Base-by-base conservation (phyloP, 2,797 vertebrate species). In the Poecilia wingei region DNA sequence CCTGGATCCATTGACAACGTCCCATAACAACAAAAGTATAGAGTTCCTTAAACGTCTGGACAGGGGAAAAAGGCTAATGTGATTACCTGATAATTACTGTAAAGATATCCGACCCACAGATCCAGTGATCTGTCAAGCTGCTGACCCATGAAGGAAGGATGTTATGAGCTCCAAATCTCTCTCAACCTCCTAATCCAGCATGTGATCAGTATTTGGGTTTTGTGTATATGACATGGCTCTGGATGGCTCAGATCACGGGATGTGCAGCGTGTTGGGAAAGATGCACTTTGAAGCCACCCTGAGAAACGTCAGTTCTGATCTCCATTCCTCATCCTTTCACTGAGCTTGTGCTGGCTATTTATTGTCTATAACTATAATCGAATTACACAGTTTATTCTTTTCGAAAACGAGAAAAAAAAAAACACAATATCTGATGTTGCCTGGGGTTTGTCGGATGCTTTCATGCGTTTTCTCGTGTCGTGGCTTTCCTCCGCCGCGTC, bases 201-300 rank as follows among this genome's bases (percentile, higher is more conserved):
- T 75, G 81, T 86, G 86, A 93, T 88, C 46, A 64, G 25, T 80
- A 75, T 70, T 28, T 73, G 46, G 76, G 78, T 71, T 31, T 25
- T 71, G 49, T 83, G 45, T 74, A 46, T 76, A 53, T 80, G 86
- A 82, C 80, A 70, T 22, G 81, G 76, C 78, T 87, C 51, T 80
- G 74, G 59, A 78, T 64, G 83, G 13, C 78, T 87, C 80, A 31
- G 83, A 87, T 93, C 89, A 93, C 73, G 84, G 79, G 85, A 88
- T 82, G 85, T 84, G 76, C 72, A 51, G 66, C 69, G 76, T 78
- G 79, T 85, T 74, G 61, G 51, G 7, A 51, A 6, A 22, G 28
- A 74, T 31, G 72, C 41, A 53, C 88, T 91, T 91, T 93, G 82
- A 92, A 91, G 85, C 86, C 47, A 61, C 72, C 66, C 22, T 83